Base-by-base conservation (phyloP, 1,140 invertebrate genomes). In the Mizuhopecten yessoensis region DNA sequence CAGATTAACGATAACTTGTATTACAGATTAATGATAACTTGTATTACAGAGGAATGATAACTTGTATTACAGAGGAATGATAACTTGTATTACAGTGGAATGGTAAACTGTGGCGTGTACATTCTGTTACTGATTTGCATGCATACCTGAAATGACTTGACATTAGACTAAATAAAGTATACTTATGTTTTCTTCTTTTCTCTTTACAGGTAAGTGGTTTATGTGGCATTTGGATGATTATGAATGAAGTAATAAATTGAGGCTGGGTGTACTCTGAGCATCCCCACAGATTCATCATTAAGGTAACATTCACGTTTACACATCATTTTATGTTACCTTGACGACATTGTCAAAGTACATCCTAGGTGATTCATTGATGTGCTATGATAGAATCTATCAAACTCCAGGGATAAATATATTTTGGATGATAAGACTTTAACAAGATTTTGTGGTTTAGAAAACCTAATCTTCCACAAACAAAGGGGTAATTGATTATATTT, bases 141-240 rank as follows among this genome's bases (percentile, higher is more conserved):
- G 42, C 17, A 45, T 45, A 45, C 17, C 42, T 45, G 42, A 15
- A 17, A 9, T 9, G 17, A 13, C 9, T 45, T 13, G 42, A 13
- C 5, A 39, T 39, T 39, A 39, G 36, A 39, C 5, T 75, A 29
- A 29, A 11, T 57, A 23, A 57, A 75, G 57, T 75, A 29, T 75
- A 75, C 57, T 75, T n/a, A 75, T 75, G 9, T 5, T 3, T 29
- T 49, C n/a, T 0, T 75, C n/a, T 75, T n/a, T 75, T 75, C 57
- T 75, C n/a, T 9, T 75, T 75, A 75, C 57, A 75, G 57, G 57
- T 75, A 75, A 75, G 57, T 75, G 57, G 15, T 75, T 75, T 29
- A 75, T 75, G 57, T 29, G n/a, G 17, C 17, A 20, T 20, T 75
- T n/a, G n/a, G 57, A 29, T 75, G 1, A 29, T n/a, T 75, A 29